Evolutionary conservation across 2,797 vertebrate genomes (phyloP).

Genomic region (Syngnathus rostellatus): DNA sequence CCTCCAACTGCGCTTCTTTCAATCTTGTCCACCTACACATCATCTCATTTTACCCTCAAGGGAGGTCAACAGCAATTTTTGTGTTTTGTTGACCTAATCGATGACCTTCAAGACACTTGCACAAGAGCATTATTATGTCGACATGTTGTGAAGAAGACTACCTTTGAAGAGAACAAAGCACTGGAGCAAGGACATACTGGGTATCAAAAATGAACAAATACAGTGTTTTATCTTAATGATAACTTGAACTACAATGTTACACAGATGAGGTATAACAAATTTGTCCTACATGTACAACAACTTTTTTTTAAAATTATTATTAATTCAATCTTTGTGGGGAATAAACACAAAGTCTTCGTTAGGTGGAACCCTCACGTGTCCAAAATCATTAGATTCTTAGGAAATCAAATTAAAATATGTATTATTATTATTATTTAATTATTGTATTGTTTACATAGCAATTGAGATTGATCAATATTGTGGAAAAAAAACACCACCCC

Average conservation of each 20-base stretch:
- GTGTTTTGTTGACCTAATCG: neutral
- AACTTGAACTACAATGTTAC: neutral
- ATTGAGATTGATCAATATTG: no score
- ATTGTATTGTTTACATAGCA: no score
- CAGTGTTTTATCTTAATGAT: neutral
- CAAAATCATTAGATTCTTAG: neutral
- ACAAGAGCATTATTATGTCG: neutral
- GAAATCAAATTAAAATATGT: neutral
- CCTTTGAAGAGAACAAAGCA: slow-evolving; percentile 2
- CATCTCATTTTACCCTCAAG: neutral
- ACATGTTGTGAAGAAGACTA: slow-evolving; percentile 1
- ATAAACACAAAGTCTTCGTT: neutral
- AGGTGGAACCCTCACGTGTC: neutral
- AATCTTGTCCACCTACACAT: slow-evolving; percentile 14
- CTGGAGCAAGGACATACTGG: neutral
- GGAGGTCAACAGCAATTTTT: neutral
- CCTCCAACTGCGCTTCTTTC: slow-evolving; percentile 43
- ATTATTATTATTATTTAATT: no score
- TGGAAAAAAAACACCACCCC: no score
- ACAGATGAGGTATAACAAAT: no score
- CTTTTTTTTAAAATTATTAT: neutral
- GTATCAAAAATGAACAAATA: neutral
- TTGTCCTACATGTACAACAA: neutral
- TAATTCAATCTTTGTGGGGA: neutral
- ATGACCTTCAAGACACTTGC: neutral